These are phyloP conservation scores for Gymnocheta viridis DNA, from an alignment of 2,888 invertebrate species.

Conservation along the genomic window DNA sequence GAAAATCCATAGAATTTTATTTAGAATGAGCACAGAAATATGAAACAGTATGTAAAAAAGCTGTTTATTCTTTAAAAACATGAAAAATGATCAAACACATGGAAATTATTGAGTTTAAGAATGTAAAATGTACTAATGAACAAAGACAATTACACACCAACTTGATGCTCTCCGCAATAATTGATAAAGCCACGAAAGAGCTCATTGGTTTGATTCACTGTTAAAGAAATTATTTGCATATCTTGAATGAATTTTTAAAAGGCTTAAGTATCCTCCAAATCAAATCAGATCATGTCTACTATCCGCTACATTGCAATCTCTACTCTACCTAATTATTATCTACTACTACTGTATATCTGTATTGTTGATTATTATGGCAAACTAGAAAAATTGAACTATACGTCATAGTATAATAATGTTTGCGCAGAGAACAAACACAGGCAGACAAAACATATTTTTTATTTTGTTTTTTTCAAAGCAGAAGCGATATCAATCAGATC, in stretches of 20 bases:
- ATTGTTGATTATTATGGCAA: constrained; percentile 45
- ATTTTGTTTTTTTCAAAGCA: constrained; percentile 49
- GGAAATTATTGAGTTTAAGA: constrained; percentile 53
- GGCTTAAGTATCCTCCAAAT: constrained; percentile 40
- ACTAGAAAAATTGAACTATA: constrained; percentile 37
- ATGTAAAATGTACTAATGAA: constrained; percentile 18
- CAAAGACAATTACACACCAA: constrained; percentile 32
- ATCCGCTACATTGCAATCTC: constrained; percentile 33
- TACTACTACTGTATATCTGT: constrained; percentile 36
- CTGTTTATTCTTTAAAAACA: constrained; percentile 53
- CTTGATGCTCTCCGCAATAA: constrained; percentile 29
- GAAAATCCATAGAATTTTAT: constrained; percentile 72
- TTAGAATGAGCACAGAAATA: constrained; percentile 69
- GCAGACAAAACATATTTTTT: constrained; percentile 48
- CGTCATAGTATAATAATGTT: constrained; percentile 22
- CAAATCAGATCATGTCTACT: constrained; percentile 29
- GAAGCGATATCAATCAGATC: constrained; percentile 35
- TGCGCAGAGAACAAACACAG: constrained; percentile 25
- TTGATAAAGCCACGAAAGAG: constrained; percentile 34
- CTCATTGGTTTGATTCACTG: constrained; percentile 29
- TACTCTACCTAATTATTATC: constrained; percentile 55
- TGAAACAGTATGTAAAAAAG: constrained; percentile 40
- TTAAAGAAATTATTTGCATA: constrained; percentile 28
- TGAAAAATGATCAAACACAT: constrained; percentile 54
- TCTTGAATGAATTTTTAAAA: constrained; percentile 20